A percentile compares a stretch with the other conserved stretches of the same genome.
These are phyloP conservation scores for Eupithecia vulgata DNA, from an alignment of 2,888 invertebrate genomes.

Conservation along the genomic window DNA sequence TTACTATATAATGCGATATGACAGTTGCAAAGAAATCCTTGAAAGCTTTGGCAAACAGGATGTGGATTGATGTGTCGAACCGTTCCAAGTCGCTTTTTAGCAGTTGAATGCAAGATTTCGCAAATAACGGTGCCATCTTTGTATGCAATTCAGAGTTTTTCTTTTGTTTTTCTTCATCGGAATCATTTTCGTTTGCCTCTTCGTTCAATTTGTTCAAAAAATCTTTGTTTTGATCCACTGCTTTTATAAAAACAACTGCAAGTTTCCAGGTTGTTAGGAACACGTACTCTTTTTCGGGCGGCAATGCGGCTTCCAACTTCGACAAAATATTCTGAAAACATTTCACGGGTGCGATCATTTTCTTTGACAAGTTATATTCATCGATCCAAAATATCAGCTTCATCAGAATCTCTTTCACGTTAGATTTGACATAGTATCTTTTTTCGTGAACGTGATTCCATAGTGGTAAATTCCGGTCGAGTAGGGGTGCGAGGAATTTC, in stretches of 20 bases:
- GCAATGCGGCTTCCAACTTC: slow-evolving; percentile 47
- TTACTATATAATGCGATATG: slow-evolving; percentile 10
- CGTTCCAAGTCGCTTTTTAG: slow-evolving; percentile 45
- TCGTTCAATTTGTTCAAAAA: slow-evolving; percentile 28
- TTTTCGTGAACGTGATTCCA: slow-evolving; percentile 43
- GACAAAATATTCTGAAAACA: slow-evolving; percentile 50
- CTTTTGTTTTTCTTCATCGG: slow-evolving; percentile 15
- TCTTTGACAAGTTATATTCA: slow-evolving; percentile 40
- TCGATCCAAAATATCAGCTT: slow-evolving; percentile 19
- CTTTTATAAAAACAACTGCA: slow-evolving; percentile 42
- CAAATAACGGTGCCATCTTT: slow-evolving; percentile 42
- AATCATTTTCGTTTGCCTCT: slow-evolving; percentile 16
- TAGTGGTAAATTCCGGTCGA: slow-evolving; percentile 47
- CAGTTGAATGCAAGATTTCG: slow-evolving; percentile 37
- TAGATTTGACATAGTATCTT: slow-evolving; percentile 27
- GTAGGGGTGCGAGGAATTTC: slow-evolving; percentile 46
- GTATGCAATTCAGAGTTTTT: slow-evolving; percentile 32
- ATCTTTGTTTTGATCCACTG: slow-evolving; percentile 43
- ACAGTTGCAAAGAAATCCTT: slow-evolving; percentile 19
- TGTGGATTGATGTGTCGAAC: slow-evolving; percentile 42
- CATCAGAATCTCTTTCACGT: slow-evolving; percentile 28
- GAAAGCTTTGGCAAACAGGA: slow-evolving; percentile 41
- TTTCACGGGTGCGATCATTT: slow-evolving; percentile 50
- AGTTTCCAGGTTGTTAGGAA: slow-evolving; percentile 51
- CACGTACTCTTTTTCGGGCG: slow-evolving; percentile 48